Evolutionary conservation across 2,113 vertebrate species (phyloP).

Genomic region (Motacilla tschutschensis): DNA sequence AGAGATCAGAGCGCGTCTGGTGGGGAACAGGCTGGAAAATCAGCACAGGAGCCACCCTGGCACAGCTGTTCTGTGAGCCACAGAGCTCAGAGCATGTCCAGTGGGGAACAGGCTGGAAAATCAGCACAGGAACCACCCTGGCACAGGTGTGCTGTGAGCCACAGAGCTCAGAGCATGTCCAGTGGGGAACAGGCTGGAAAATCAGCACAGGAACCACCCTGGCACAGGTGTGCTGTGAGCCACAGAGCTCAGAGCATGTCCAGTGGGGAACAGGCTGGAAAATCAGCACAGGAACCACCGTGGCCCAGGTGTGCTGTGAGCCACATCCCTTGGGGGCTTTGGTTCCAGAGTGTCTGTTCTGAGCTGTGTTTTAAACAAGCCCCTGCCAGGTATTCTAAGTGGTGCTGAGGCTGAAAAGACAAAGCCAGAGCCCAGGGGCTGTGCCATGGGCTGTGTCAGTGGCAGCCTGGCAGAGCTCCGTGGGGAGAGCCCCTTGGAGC

Average conservation of each 20-base stretch:
- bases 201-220: neutral
- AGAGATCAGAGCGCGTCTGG: neutral
- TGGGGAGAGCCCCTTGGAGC: neutral
- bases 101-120: neutral
- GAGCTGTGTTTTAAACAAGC: neutral
- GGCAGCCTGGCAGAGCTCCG: neutral
- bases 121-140: neutral
- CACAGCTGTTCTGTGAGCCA: neutral
- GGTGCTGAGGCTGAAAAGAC: neutral
- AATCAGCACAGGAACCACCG: neutral
- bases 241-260: neutral
- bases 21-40: rapidly evolving
- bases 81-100: neutral
- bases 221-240: neutral
- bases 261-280: neutral
- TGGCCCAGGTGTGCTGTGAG: too few relatives aligned
- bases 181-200: too few relatives aligned
- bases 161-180: neutral
- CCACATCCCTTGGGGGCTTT: neutral
- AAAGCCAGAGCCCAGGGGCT: neutral
- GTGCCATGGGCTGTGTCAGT: rapidly evolving
- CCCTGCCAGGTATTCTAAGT: neutral
- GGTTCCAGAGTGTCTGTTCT: neutral
- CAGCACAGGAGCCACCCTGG: neutral
- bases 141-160: neutral